Conservation (phyloP, 2,888 invertebrate species). For the Scaptomyza reducta region DNA sequence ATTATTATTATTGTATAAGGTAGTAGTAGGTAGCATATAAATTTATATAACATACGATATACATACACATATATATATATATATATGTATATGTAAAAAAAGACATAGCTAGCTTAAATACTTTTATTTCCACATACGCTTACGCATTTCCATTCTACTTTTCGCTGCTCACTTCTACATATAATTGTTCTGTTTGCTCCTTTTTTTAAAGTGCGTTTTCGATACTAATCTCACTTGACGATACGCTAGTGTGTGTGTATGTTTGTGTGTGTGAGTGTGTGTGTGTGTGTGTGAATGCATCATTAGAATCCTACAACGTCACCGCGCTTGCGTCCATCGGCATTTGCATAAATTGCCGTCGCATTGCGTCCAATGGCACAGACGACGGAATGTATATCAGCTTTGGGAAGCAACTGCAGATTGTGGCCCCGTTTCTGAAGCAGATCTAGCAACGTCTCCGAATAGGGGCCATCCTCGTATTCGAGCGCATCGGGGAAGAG, state of each 20-base stretch:
- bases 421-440: constrained; percentile 89
- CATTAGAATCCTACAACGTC: constrained; percentile 89
- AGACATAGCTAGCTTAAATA: constrained; percentile 76
- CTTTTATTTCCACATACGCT: constrained; percentile 49
- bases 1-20: constrained; percentile 51
- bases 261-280: constrained; percentile 3
- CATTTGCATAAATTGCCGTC: constrained; percentile 90
- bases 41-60: constrained; percentile 75
- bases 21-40: constrained; percentile 76
- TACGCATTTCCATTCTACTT: constrained; percentile 12
- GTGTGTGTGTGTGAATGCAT: constrained; percentile 12
- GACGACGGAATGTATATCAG: constrained; percentile 86
- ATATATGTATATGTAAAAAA: constrained; percentile 53
- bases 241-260: constrained; percentile 36
- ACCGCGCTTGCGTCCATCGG: constrained; percentile 92
- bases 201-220: not conserved
- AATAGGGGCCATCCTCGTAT: constrained; percentile 87
- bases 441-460: constrained; percentile 87
- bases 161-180: constrained; percentile 1
- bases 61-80: constrained; percentile 41
- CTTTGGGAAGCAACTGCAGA: constrained; percentile 85
- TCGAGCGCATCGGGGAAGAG: constrained; percentile 90
- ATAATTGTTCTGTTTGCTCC: not conserved
- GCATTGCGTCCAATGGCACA: constrained; percentile 89
- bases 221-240: constrained; percentile 65